phyloP scores from a whole-genome alignment of 2,797 vertebrate genomes.

The Streptopelia turtur region DNA sequence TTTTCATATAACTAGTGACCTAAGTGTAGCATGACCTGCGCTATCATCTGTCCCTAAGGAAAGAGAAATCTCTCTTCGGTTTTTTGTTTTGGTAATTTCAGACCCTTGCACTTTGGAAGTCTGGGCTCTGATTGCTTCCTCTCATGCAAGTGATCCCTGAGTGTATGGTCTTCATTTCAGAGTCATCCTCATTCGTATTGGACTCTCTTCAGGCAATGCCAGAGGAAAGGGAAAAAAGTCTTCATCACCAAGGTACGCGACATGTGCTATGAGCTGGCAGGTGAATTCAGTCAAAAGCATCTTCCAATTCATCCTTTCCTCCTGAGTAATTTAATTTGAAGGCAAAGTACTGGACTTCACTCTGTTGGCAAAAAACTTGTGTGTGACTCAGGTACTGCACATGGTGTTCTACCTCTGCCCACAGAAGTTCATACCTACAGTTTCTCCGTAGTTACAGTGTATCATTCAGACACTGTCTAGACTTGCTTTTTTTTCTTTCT shows the following conservation, averaged over 20 bases:
- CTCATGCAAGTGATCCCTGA: background rate
- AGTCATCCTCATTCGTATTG: background rate
- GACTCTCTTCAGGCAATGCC: background rate
- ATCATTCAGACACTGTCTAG: background rate
- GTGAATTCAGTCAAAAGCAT: background rate
- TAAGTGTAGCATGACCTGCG: background rate
- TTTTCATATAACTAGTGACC: background rate
- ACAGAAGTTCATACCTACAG: background rate
- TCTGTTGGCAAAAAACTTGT: background rate
- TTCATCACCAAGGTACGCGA: background rate
- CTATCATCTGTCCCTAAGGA: background rate
- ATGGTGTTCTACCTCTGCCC: background rate
- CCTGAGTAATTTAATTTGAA: background rate
- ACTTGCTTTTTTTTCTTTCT: background rate
- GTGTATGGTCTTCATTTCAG: background rate
- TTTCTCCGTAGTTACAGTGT: background rate
- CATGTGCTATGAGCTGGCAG: background rate
- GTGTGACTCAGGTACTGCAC: background rate
- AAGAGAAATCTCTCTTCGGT: background rate
- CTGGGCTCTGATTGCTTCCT: background rate
- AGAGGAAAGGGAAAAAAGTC: background rate
- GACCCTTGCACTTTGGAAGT: background rate
- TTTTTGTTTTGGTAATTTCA: background rate
- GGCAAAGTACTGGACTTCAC: background rate
- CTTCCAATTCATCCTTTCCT: background rate